Evolutionary conservation across 1,140 invertebrate genomes (phyloP).

Genomic region (Habropoda laboriosa): DNA sequence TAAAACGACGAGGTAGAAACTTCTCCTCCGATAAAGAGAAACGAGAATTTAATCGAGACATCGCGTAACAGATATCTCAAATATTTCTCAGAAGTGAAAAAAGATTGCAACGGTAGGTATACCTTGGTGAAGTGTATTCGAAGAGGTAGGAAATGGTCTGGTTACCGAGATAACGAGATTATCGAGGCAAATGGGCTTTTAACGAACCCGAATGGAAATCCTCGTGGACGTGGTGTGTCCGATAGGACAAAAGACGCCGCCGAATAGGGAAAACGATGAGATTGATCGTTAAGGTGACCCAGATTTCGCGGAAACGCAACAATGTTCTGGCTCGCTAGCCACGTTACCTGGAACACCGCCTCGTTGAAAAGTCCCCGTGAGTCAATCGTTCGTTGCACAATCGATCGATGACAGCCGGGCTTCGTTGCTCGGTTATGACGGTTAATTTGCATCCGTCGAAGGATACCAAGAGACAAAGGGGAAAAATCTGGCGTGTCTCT

Average conservation of each 20-base stretch:
- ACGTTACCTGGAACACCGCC: conserved; percentile 40
- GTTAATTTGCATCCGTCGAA: conserved; percentile 56
- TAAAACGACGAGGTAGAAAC: too few species aligned
- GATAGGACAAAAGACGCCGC: conserved; percentile 9
- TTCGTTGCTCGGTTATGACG: conserved; percentile 46
- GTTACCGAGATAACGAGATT: conserved; percentile 21
- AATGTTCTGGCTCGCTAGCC: conserved; percentile 53
- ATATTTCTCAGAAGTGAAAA: too few species aligned
- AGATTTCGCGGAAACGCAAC: conserved; percentile 44
- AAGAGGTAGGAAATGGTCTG: too few species aligned
- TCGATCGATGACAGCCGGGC: conserved; percentile 50
- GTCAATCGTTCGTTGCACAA: conserved; percentile 58
- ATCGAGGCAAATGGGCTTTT: conserved; percentile 10
- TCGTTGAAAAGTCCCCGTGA: conserved; percentile 45
- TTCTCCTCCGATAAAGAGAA: too few species aligned
- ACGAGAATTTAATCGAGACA: too few species aligned
- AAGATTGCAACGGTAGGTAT: too few species aligned
- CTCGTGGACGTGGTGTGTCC: not conserved
- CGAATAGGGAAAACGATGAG: conserved; percentile 23
- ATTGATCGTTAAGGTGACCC: conserved; percentile 47
- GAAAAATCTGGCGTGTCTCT: not conserved
- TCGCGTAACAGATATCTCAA: too few species aligned
- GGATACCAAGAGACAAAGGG: not conserved
- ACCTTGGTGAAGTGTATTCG: too few species aligned
- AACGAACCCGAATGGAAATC: conserved; percentile 3